Conservation (phyloP, 1,140 invertebrate species). For the Zaprionus taronus region DNA sequence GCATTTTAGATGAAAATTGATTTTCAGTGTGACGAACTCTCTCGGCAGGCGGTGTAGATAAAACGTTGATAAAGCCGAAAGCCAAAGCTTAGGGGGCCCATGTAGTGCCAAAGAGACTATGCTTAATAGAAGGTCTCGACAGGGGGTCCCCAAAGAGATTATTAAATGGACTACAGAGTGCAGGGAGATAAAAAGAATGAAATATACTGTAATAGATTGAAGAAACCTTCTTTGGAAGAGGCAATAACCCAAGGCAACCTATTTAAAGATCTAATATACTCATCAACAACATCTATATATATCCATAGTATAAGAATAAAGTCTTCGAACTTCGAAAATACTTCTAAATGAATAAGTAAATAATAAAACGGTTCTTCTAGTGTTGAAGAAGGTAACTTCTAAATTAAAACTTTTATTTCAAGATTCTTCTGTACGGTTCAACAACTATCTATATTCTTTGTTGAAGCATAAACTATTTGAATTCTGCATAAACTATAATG, state of each 20-base stretch:
- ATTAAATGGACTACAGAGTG: not conserved
- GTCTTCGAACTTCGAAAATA: too few relatives aligned
- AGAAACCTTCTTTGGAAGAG: too few relatives aligned
- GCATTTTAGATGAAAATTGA: constrained; percentile 74
- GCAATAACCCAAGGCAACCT: too few relatives aligned
- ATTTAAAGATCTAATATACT: too few relatives aligned
- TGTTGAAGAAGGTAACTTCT: not conserved
- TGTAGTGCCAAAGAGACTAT: not conserved
- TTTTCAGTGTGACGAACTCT: constrained; percentile 70
- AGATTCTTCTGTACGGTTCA: not conserved
- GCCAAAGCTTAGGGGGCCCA: not conserved
- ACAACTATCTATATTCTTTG: not conserved
- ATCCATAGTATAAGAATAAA: too few relatives aligned
- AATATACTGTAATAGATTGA: too few relatives aligned
- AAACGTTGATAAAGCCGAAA: constrained; percentile 31
- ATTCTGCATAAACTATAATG: too few relatives aligned
- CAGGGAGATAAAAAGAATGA: not conserved
- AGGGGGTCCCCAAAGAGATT: not conserved
- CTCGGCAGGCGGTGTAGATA: constrained; percentile 47
- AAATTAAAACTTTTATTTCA: not conserved
- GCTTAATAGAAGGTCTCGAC: not conserved
- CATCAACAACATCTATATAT: too few relatives aligned
- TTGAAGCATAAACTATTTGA: too few relatives aligned
- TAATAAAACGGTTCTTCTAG: too few relatives aligned
- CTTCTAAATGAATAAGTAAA: not conserved